Percentiles rank a stretch among this genome's conserved stretches.
These are phyloP conservation scores for Pseudolaguvia tuberculata DNA, from an alignment of 2,113 vertebrate genomes.

Conservation along the genomic window DNA sequence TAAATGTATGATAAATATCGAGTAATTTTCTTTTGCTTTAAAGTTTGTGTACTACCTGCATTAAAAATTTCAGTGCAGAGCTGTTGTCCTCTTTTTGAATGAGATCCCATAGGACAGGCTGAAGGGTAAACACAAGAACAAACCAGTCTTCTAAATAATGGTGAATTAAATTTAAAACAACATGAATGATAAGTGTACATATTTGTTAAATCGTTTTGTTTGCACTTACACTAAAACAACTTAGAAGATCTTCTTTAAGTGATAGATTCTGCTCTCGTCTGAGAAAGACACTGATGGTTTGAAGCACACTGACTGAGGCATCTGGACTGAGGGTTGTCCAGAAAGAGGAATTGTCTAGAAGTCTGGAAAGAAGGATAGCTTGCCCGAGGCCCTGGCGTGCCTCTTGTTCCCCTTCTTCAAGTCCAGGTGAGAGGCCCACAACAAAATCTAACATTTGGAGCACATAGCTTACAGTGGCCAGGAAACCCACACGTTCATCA, in stretches of 20 bases:
- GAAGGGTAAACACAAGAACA: conserved; percentile 2
- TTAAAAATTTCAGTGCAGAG: conserved; percentile 71
- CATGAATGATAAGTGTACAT: neutral
- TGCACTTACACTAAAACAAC: conserved; percentile 81
- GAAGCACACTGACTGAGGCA: conserved; percentile 72
- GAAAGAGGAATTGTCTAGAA: conserved; percentile 80
- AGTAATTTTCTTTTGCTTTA: no score
- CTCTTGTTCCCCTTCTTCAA: conserved; percentile 72
- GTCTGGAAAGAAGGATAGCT: conserved; percentile 83
- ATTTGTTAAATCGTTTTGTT: neutral
- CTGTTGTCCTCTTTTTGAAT: conserved; percentile 75
- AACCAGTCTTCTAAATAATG: no score
- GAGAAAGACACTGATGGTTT: conserved; percentile 75
- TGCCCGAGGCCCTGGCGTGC: conserved; percentile 74
- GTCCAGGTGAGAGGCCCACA: conserved; percentile 68
- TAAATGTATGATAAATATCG: no score
- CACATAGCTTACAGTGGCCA: conserved; percentile 70
- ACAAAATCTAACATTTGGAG: conserved; percentile 76
- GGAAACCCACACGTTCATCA: conserved; percentile 68
- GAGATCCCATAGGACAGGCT: conserved; percentile 81
- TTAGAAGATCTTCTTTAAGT: conserved; percentile 77
- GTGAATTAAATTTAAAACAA: neutral
- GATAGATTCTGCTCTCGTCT: conserved; percentile 63
- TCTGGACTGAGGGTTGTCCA: conserved; percentile 73
- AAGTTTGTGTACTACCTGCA: conserved; percentile 68